A percentile compares a stretch with the other conserved stretches of the same genome.
Conservation (phyloP, 2,113 vertebrate species). For the Psephotus haematonotus region DNA sequence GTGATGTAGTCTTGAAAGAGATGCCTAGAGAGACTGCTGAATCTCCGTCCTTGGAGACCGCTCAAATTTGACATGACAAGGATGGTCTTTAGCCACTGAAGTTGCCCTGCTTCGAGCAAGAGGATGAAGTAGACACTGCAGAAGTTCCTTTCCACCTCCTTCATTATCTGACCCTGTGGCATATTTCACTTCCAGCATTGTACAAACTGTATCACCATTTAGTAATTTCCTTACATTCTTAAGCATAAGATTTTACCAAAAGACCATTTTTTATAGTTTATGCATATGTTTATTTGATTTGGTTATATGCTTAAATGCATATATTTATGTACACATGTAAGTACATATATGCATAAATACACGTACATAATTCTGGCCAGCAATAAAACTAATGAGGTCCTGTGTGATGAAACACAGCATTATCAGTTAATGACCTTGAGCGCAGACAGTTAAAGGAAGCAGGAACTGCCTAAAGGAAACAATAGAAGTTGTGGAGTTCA, state of each 20-base stretch:
- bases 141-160: background rate
- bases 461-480: background rate
- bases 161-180: background rate
- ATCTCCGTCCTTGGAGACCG: background rate
- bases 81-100: background rate
- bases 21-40: background rate
- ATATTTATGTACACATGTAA: background rate
- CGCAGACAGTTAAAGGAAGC: background rate
- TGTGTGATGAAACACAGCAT: background rate
- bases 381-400: background rate
- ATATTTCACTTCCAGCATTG: background rate
- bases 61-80: background rate
- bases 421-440: background rate
- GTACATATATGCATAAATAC: background rate
- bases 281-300: background rate
- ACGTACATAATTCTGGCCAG: background rate
- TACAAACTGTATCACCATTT: background rate
- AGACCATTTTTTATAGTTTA: background rate
- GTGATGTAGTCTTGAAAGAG: background rate
- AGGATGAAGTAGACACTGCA: background rate
- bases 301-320: background rate
- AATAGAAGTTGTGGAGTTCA: fast-evolving
- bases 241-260: background rate
- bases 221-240: background rate
- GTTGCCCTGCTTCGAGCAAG: background rate